These are phyloP conservation scores for Lithophane socia DNA, from an alignment of 2,888 invertebrate species.

Conservation along the genomic window DNA sequence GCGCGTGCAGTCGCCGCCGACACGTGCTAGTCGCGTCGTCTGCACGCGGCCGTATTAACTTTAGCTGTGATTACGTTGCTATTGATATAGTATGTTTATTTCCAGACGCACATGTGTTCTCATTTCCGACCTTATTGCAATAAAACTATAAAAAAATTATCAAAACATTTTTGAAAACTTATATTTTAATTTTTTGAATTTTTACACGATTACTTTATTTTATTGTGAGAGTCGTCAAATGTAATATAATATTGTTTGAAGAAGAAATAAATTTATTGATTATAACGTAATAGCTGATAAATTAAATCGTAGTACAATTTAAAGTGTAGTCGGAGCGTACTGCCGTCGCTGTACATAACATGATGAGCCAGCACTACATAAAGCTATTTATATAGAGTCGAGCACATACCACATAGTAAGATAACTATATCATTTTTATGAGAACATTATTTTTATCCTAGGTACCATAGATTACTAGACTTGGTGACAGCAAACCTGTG, in stretches of 20 bases:
- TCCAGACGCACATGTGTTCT: conserved; percentile 62
- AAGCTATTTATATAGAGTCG: conserved; percentile 68
- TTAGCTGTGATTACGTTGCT: conserved; percentile 68
- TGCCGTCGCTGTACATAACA: conserved; percentile 68
- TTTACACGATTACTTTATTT: conserved; percentile 73
- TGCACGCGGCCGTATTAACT: conserved; percentile 38
- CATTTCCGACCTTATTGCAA: conserved; percentile 67
- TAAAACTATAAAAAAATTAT: conserved; percentile 55
- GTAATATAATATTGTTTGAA: conserved; percentile 58
- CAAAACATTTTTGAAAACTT: conserved; percentile 72
- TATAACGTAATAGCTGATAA: conserved; percentile 75
- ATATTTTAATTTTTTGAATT: conserved; percentile 74
- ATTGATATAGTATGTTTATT: conserved; percentile 43
- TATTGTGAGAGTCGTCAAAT: conserved; percentile 54
- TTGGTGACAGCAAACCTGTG: conserved; percentile 68
- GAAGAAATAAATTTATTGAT: conserved; percentile 61
- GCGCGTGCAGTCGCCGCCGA: conserved; percentile 4
- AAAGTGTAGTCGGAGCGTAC: conserved; percentile 71
- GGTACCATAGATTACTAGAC: conserved; percentile 64
- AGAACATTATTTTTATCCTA: conserved; percentile 66
- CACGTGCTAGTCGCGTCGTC: conserved; percentile 1
- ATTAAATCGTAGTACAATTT: conserved; percentile 77
- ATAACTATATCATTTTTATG: conserved; percentile 47
- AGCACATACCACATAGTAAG: conserved; percentile 60
- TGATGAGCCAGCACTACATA: conserved; percentile 59